These are phyloP conservation scores for Caerostris extrusa DNA, from an alignment of 1,140 invertebrate genomes.

Conservation along the genomic window DNA sequence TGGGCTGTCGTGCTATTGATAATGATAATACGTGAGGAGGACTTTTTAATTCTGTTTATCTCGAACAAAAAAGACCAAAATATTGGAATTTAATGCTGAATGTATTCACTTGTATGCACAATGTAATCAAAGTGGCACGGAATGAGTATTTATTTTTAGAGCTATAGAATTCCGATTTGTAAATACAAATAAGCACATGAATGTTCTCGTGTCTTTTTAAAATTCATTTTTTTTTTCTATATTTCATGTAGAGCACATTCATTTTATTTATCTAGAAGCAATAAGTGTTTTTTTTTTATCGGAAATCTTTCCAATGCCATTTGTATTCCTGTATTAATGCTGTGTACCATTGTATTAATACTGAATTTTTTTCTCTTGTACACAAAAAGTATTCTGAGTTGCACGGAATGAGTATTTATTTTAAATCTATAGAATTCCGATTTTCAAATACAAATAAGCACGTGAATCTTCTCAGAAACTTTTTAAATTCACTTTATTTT, in stretches of 20 bases:
- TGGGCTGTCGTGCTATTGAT: no score
- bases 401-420: neutral
- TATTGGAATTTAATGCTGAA: no score
- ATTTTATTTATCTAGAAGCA: neutral
- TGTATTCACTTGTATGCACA: neutral
- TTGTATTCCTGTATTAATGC: constrained; percentile 19
- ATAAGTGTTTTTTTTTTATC: neutral
- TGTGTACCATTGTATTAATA: no score
- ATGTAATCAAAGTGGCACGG: neutral
- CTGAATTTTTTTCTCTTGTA: neutral
- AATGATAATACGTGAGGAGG: no score
- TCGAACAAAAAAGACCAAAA: no score
- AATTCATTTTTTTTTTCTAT: neutral
- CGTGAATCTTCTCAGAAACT: neutral
- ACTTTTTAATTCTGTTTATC: no score
- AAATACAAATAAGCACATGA: neutral
- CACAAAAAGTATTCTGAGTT: neutral
- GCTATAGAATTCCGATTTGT: neutral
- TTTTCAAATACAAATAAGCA: neutral
- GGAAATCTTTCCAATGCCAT: neutral
- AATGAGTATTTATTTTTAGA: neutral
- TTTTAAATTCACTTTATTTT: neutral
- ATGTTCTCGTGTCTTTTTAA: neutral
- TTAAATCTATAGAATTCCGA: neutral
- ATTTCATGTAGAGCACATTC: neutral